phyloP scores from a whole-genome alignment of 1,140 invertebrate species.

The Achatina immaculata region DNA sequence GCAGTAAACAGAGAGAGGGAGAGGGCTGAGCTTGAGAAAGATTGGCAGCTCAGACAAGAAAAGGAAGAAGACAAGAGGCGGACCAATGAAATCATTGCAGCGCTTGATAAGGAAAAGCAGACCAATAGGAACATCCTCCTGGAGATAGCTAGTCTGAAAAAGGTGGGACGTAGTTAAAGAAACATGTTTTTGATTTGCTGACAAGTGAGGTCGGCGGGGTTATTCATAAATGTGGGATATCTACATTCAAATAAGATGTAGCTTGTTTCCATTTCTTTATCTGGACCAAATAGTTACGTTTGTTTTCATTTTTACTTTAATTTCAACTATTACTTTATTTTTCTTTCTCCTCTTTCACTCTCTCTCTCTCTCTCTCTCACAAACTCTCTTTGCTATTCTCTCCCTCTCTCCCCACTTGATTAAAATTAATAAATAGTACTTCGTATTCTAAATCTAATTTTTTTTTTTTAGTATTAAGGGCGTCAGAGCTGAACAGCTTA shows the following conservation, averaged over 20 bases:
- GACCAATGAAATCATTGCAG: not conserved
- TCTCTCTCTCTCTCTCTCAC: no score
- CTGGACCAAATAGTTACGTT: no score
- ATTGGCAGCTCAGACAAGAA: not conserved
- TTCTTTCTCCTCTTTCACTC: no score
- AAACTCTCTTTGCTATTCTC: no score
- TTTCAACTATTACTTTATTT: no score
- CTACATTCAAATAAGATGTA: no score
- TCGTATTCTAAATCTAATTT: not conserved
- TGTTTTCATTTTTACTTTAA: no score
- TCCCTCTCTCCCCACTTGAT: not conserved
- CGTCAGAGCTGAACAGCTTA: no score
- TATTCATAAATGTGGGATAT: no score
- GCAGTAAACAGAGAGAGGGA: constrained; percentile 24
- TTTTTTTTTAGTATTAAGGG: not conserved
- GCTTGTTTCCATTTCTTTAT: no score
- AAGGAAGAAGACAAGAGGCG: constrained; percentile 14
- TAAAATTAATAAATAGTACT: not conserved
- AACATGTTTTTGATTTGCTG: no score
- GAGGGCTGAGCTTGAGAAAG: constrained; percentile 18
- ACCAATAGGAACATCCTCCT: not conserved
- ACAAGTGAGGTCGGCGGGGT: no score
- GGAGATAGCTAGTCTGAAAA: constrained; percentile 23
- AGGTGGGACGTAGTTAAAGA: constrained; percentile 17
- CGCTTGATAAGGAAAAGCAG: constrained; percentile 26